These are phyloP conservation scores for Drosophila malerkotliana DNA, from an alignment of 1,140 invertebrate genomes.

Conservation along the genomic window DNA sequence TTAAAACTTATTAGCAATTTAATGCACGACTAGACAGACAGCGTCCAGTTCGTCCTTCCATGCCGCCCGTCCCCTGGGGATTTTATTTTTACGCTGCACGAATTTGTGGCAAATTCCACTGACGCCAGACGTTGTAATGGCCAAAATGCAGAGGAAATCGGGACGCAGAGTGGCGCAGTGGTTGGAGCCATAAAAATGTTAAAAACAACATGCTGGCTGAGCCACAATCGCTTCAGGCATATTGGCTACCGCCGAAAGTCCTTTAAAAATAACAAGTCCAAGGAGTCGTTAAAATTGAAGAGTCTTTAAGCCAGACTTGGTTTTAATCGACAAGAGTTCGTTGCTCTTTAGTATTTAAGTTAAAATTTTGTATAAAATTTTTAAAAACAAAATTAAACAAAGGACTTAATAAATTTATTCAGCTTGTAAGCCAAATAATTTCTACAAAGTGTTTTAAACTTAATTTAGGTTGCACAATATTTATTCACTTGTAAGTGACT, in stretches of 20 bases:
- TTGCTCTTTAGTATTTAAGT: not conserved
- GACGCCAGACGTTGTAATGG: constrained; percentile 69
- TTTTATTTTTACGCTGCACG: constrained; percentile 31
- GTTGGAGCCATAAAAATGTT: constrained; percentile 51
- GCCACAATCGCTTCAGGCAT: constrained; percentile 19
- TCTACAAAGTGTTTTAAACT: not conserved
- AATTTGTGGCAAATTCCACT: constrained; percentile 59
- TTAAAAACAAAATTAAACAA: not conserved
- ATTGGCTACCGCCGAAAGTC: constrained; percentile 14
- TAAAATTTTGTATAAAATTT: not conserved
- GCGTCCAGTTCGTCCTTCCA: constrained; percentile 8
- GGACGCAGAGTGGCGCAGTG: not conserved
- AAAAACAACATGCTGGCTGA: constrained; percentile 67
- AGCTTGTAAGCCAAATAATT: not conserved
- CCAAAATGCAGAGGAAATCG: constrained; percentile 16
- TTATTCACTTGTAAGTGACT: not conserved
- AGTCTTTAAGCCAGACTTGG: constrained; percentile 3
- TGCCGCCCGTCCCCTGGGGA: not conserved
- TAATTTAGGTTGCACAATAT: not conserved
- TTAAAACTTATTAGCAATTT: constrained; percentile 82
- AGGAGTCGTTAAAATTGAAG: constrained; percentile 13
- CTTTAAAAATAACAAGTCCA: constrained; percentile 6
- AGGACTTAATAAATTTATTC: no score
- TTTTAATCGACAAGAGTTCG: not conserved
- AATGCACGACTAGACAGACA: constrained; percentile 74